These are phyloP conservation scores for Erebia epiphron DNA, from an alignment of 2,888 invertebrate genomes.

Conservation along the genomic window DNA sequence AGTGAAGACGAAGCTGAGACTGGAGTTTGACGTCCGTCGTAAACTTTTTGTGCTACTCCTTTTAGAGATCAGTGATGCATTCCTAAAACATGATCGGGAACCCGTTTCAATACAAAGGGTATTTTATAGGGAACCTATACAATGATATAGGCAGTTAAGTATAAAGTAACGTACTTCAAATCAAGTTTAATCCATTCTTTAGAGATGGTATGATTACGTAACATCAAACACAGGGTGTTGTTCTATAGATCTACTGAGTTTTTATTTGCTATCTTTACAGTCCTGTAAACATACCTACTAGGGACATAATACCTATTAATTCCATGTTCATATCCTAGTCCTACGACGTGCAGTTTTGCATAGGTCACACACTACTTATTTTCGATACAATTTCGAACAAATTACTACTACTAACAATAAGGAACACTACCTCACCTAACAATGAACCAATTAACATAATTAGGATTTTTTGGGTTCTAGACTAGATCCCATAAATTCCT, in stretches of 20 bases:
- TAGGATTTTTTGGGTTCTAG: too few relatives aligned
- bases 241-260: background rate
- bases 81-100: constrained; percentile 21
- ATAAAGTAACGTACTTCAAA: background rate
- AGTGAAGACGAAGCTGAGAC: constrained; percentile 44
- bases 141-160: background rate
- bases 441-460: too few relatives aligned
- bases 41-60: constrained; percentile 33
- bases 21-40: constrained; percentile 30
- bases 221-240: background rate
- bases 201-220: background rate
- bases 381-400: too few relatives aligned
- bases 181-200: constrained; percentile 8
- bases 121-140: background rate
- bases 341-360: too few relatives aligned
- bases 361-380: too few relatives aligned
- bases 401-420: too few relatives aligned
- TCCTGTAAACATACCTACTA: background rate
- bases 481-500: too few relatives aligned
- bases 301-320: too few relatives aligned
- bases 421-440: too few relatives aligned
- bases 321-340: too few relatives aligned
- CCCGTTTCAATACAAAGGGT: constrained; percentile 26
- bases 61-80: constrained; percentile 30
- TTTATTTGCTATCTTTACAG: background rate